These are phyloP conservation scores for Hyaena hyaena DNA, from an alignment of 2,113 vertebrate species.

Conservation along the genomic window DNA sequence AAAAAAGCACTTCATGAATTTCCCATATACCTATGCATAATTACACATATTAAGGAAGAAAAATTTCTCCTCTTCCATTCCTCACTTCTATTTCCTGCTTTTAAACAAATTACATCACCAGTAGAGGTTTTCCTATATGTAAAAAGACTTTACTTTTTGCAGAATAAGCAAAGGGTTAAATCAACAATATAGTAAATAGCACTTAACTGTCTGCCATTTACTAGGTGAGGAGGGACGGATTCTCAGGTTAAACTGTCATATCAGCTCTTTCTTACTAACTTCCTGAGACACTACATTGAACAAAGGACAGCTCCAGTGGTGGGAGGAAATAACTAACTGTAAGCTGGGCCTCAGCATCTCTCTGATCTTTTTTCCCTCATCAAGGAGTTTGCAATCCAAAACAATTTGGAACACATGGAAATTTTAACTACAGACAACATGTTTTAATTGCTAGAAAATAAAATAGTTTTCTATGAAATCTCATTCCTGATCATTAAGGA, in stretches of 20 bases:
- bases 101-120: constrained; percentile 44
- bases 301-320: background rate
- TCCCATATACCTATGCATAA: background rate
- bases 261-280: background rate
- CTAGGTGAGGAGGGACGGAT: background rate
- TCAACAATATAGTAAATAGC: background rate
- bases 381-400: constrained; percentile 42
- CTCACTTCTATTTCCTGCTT: constrained; percentile 44
- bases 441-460: constrained; percentile 52
- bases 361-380: background rate
- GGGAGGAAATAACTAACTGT: background rate
- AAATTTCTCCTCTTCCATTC: background rate
- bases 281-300: background rate
- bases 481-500: background rate
- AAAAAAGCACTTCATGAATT: constrained; percentile 1
- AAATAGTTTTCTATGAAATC: constrained; percentile 1
- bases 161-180: constrained; percentile 52
- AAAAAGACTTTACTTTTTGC: constrained; percentile 36
- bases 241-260: background rate
- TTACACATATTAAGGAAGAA: constrained; percentile 10
- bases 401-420: constrained; percentile 54
- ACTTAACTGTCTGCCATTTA: background rate
- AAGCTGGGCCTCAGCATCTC: background rate
- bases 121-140: background rate
- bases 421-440: constrained; percentile 16